Evolutionary conservation across 2,797 vertebrate genomes (phyloP).

Genomic region (Chloroceryle amazona): DNA sequence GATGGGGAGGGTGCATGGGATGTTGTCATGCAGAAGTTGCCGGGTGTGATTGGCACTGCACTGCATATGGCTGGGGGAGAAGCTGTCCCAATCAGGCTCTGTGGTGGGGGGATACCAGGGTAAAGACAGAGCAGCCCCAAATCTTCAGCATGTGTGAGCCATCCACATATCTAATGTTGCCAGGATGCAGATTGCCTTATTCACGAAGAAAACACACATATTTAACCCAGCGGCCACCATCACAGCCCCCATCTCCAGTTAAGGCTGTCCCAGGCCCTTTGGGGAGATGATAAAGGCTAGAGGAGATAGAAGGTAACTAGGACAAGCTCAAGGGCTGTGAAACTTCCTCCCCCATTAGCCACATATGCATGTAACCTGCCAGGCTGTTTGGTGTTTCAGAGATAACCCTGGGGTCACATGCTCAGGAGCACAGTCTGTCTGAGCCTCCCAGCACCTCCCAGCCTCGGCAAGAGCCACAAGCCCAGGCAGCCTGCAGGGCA

Average conservation of each 20-base stretch:
- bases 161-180: neutral
- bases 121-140: neutral
- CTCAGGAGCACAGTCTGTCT: neutral
- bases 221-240: neutral
- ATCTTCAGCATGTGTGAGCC: neutral
- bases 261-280: neutral
- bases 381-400: neutral
- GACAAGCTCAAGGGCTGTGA: neutral
- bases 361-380: neutral
- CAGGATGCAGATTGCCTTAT: neutral
- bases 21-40: neutral
- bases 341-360: neutral
- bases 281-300: neutral
- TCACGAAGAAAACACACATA: neutral
- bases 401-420: neutral
- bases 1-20: neutral
- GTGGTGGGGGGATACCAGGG: neutral
- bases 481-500: neutral
- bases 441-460: neutral
- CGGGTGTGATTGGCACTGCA: neutral
- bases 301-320: neutral
- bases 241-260: neutral
- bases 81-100: neutral
- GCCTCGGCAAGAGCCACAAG: neutral
- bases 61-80: accelerated